Base-by-base conservation (phyloP, 2,888 invertebrate species). In the Rhorus exstirpatorius region DNA sequence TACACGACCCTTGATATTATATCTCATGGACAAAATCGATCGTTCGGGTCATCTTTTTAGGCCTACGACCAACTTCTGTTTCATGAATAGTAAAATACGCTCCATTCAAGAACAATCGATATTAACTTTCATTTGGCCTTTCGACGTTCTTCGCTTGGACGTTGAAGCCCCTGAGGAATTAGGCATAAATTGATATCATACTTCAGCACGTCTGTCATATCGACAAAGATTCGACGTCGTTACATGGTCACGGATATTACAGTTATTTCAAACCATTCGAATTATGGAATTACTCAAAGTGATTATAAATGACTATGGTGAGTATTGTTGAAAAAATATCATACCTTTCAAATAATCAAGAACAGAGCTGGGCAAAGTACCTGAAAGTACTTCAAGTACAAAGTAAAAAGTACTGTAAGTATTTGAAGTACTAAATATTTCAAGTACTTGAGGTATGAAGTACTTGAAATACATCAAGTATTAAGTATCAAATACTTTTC, bases 1-100 rank as follows among this genome's bases (percentile, higher is more conserved):
- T 51, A 60, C 49, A 31, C 31, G n/a, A n/a, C 49, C 60, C 68
- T 68, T 77, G 76, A 77, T 68, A 77, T 53, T 53, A 53, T 77
- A 77, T 77, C 49, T 49, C 60, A 68, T 60, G 60, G 24, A 68
- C 35, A 10, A 24, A 21, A 77, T 68, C 76, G 76, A 77, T 77
- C 68, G 49, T 60, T 60, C 75, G 6, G 12, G 26, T 60, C 58
- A 51, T 58, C 49, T 53, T 60, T 46, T 49, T 21, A 51, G n/a
- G n/a, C n/a, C 17, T 38, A 53, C 21, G 12, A 51, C 10, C 1
- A 41, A 41, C 1, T 12, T 41, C 12, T 41, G 41, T 12, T 12
- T 12, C 10, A 1, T 41, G 41, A 41, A 41, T 7, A 41, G 10
- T 31, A n/a, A n/a, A n/a, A n/a, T n/a, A n/a, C n/a, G n/a, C n/a